Conservation (phyloP, 2,113 vertebrate genomes). For the Condylura cristata region DNA sequence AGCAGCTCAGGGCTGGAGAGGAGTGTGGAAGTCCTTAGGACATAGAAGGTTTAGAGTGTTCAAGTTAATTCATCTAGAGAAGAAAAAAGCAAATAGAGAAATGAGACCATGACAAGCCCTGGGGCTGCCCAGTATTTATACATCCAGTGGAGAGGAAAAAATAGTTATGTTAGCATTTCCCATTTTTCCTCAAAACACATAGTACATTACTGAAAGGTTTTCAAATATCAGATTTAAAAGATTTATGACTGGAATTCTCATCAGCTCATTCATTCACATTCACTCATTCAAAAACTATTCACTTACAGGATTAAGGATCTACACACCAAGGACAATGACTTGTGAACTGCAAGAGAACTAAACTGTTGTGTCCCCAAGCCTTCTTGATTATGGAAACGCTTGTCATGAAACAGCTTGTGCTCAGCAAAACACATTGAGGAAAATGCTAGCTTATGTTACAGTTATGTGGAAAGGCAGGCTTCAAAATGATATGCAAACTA, state of each 20-base stretch:
- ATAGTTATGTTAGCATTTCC: neutral
- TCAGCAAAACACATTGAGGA: neutral
- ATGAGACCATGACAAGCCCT: neutral
- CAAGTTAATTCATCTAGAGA: neutral
- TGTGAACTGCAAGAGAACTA: neutral
- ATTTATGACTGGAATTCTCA: neutral
- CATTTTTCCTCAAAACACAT: neutral
- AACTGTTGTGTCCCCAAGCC: neutral
- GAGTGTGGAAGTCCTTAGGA: neutral
- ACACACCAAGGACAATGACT: neutral
- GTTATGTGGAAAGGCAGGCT: neutral
- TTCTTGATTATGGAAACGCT: neutral
- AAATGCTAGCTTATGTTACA: neutral
- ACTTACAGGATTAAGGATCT: neutral
- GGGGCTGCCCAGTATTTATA: neutral
- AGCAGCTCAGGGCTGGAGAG: neutral
- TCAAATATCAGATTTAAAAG: neutral
- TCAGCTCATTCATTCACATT: neutral
- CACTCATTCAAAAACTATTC: neutral
- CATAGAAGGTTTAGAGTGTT: neutral
- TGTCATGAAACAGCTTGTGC: neutral
- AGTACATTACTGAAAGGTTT: neutral
- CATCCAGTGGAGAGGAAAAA: neutral
- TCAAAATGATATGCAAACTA: constrained; percentile 33
- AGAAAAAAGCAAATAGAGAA: neutral